A percentile compares a stretch with the other conserved stretches of the same genome.
phyloP scores from a whole-genome alignment of 2,888 invertebrate species.

The Phrixothrix hirtus region DNA sequence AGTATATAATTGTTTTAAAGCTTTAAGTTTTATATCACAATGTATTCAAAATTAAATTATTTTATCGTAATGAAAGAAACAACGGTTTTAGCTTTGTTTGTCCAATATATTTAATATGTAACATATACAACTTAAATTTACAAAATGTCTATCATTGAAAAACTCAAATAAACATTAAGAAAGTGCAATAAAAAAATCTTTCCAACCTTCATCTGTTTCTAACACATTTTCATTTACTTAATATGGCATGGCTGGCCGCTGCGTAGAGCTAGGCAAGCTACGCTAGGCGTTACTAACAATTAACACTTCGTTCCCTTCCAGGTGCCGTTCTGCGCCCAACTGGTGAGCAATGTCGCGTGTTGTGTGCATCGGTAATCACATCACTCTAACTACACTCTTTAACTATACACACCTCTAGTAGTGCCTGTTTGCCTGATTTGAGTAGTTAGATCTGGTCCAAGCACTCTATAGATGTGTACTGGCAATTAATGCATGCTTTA shows the following conservation, averaged over 20 bases:
- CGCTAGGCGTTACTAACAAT: slow-evolving; percentile 58
- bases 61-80: no score
- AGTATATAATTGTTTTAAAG: no score
- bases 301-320: slow-evolving; percentile 65
- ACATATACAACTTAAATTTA: no score
- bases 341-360: slow-evolving; percentile 94
- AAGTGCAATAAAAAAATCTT: no score
- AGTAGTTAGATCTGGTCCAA: slow-evolving; percentile 34
- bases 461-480: slow-evolving; percentile 57
- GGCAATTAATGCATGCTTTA: slow-evolving; percentile 41
- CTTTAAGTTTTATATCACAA: no score
- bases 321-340: slow-evolving; percentile 92
- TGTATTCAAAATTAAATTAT: no score
- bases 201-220: neutral
- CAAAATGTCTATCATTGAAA: no score
- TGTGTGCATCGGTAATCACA: slow-evolving; percentile 93
- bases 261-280: slow-evolving; percentile 51
- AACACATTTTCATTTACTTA: slow-evolving; percentile 20
- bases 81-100: no score
- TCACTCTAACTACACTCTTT: slow-evolving; percentile 65
- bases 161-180: no score
- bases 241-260: slow-evolving; percentile 52
- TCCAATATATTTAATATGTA: no score
- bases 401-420: slow-evolving; percentile 57
- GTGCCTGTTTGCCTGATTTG: slow-evolving; percentile 49